phyloP scores from a whole-genome alignment of 2,797 vertebrate genomes.

The Galaxias olidus region DNA sequence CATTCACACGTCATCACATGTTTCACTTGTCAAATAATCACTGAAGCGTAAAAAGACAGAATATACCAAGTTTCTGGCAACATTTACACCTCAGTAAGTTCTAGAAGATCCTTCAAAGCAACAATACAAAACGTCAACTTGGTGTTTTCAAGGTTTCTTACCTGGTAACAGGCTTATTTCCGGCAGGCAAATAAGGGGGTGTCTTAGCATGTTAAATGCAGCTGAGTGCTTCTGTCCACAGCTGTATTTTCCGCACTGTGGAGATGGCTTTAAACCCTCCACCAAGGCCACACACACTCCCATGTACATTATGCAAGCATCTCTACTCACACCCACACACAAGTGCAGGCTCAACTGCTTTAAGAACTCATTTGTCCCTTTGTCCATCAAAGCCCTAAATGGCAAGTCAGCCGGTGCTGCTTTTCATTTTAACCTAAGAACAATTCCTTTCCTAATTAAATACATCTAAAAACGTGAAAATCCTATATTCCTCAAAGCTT shows the following conservation, averaged over 20 bases:
- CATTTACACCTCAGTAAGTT: constrained; percentile 51
- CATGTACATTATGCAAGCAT: constrained; percentile 3
- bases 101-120: constrained; percentile 40
- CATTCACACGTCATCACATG: neutral
- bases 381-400: no score
- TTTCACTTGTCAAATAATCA: constrained; percentile 31
- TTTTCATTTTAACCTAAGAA: no score
- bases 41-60: constrained; percentile 22
- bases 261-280: constrained; percentile 42
- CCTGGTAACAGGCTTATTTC: constrained; percentile 63
- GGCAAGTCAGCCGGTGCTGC: no score
- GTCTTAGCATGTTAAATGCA: constrained; percentile 49
- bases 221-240: constrained; percentile 56
- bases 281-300: constrained; percentile 32
- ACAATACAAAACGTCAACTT: constrained; percentile 63
- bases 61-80: constrained; percentile 34
- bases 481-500: no score
- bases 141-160: constrained; percentile 69
- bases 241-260: constrained; percentile 50
- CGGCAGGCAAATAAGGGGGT: constrained; percentile 57
- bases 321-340: constrained; percentile 10
- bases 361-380: no score
- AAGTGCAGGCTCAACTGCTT: no score
- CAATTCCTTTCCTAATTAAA: neutral
- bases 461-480: constrained; percentile 18